These are phyloP conservation scores for Laupala kohalensis DNA, from an alignment of 1,140 invertebrate species.

Conservation along the genomic window DNA sequence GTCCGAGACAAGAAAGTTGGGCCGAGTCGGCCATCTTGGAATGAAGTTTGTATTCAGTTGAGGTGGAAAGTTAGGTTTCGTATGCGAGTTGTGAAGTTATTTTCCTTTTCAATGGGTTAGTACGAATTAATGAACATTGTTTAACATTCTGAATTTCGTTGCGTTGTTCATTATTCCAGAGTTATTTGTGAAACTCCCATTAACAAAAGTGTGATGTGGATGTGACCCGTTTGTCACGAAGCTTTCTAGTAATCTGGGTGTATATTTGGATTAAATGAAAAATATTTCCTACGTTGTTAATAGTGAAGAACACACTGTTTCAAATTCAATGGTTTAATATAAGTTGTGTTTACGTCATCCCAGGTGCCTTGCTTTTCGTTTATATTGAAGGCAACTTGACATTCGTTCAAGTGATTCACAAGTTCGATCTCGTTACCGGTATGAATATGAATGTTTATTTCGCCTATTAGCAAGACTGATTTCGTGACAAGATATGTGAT, in stretches of 20 bases:
- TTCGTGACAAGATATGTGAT: too few species aligned
- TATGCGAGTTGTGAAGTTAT: conserved; percentile 8
- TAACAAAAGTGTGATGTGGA: conserved; percentile 6
- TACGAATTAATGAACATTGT: conserved; percentile 2
- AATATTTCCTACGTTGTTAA: too few species aligned
- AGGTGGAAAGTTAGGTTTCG: conserved; percentile 8
- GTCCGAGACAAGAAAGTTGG: conserved; percentile 21
- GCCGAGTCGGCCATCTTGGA: conserved; percentile 24
- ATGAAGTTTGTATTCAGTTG: conserved; percentile 21
- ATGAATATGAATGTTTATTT: background rate
- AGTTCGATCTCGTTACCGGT: background rate
- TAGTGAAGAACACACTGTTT: too few species aligned
- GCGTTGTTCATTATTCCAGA: background rate
- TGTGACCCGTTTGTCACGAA: conserved; percentile 14
- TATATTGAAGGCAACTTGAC: background rate
- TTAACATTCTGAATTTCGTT: background rate
- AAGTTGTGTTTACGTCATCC: too few species aligned
- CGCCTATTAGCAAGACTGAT: too few species aligned
- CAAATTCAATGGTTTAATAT: too few species aligned
- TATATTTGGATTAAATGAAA: background rate
- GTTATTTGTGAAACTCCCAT: background rate
- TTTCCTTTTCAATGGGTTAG: conserved; percentile 13
- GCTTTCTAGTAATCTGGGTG: background rate
- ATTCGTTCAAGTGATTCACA: background rate
- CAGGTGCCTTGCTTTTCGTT: too few species aligned